Percentiles rank a stretch among this genome's conserved stretches.
Evolutionary conservation across 2,797 vertebrate species (phyloP).

Genomic region (Pangasius mekongensis): DNA sequence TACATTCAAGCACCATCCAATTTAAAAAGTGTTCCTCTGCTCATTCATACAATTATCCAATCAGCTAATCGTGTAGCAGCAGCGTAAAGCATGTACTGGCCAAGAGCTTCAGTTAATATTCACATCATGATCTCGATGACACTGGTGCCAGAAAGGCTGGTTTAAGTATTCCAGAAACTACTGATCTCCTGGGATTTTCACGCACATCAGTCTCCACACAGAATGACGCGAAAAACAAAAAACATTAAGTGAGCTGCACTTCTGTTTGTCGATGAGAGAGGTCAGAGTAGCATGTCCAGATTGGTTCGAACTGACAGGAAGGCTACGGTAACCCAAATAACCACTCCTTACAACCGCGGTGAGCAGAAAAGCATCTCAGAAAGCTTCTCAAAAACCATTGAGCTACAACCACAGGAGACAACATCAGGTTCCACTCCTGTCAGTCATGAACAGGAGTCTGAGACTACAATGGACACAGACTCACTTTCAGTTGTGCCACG

Average conservation of each 20-base stretch:
- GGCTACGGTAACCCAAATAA: background rate
- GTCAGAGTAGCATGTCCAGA: background rate
- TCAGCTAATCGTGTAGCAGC: background rate
- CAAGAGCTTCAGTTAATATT: background rate
- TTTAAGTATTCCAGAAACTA: background rate
- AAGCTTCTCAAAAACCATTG: too few relatives aligned
- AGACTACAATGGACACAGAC: background rate
- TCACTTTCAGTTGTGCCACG: too few relatives aligned
- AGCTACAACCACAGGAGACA: background rate
- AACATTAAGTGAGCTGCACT: background rate
- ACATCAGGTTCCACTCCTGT: background rate
- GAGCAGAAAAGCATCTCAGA: background rate
- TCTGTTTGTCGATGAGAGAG: background rate
- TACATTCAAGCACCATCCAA: background rate
- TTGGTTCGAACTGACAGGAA: background rate
- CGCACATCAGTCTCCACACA: background rate
- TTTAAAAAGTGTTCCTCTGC: background rate
- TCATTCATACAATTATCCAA: background rate
- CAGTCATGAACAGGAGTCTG: background rate
- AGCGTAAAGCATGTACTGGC: background rate
- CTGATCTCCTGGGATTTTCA: background rate
- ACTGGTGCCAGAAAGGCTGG: too few relatives aligned
- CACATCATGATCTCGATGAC: background rate
- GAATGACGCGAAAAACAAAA: background rate
- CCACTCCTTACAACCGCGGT: too few relatives aligned